phyloP scores from a whole-genome alignment of 2,888 invertebrate genomes.

The Morinoia aosen region DNA sequence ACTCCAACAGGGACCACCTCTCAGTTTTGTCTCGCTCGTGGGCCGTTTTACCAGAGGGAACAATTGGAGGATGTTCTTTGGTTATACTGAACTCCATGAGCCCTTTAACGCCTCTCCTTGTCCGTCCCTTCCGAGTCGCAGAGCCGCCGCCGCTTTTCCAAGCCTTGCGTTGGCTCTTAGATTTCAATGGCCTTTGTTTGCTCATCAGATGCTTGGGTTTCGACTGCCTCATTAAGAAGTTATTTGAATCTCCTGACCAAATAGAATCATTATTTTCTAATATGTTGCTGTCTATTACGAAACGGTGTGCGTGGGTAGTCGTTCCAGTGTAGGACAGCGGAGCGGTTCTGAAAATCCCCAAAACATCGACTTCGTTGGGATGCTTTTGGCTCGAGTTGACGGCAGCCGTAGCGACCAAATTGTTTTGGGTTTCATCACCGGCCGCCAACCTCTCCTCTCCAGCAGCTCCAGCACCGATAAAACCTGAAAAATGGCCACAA shows the following conservation, averaged over 20 bases:
- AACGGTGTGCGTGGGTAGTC: not conserved
- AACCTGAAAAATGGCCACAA: not conserved
- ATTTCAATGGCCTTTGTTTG: not conserved
- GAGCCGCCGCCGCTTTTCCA: not conserved
- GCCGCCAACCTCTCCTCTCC: not conserved
- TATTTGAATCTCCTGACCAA: not conserved
- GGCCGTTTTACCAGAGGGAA: not conserved
- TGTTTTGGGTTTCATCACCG: not conserved
- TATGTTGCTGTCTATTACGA: not conserved
- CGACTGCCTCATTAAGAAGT: not conserved
- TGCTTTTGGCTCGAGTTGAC: not conserved
- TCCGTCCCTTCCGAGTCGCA: not conserved
- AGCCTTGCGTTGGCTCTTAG: not conserved
- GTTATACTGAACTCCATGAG: slow-evolving; percentile 31
- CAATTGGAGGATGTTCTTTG: not conserved
- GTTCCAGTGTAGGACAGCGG: not conserved
- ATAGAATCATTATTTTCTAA: not conserved
- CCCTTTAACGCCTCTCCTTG: slow-evolving; percentile 16
- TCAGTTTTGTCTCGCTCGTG: not conserved
- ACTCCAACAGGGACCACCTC: not conserved
- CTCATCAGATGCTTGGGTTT: not conserved
- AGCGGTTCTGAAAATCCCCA: not conserved
- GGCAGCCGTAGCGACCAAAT: not conserved
- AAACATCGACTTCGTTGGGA: not conserved
- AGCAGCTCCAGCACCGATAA: not conserved